Conservation (phyloP, 2,888 invertebrate species). For the Macropis europaea region DNA sequence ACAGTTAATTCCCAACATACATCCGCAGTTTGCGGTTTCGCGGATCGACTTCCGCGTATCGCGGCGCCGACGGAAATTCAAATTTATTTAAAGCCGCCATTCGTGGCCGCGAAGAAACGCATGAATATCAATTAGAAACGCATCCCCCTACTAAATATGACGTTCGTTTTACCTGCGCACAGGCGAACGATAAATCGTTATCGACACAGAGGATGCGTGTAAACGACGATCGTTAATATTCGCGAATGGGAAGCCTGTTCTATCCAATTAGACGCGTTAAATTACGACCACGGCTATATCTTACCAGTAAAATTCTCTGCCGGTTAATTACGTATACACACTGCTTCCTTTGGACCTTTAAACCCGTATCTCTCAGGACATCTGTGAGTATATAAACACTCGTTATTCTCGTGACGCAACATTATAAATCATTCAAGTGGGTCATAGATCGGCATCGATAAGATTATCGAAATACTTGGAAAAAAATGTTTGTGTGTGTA, state of each 20-base stretch:
- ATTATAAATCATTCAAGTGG: conserved; percentile 30
- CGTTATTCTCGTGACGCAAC: conserved; percentile 12
- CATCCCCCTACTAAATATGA: neutral
- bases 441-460: conserved; percentile 32
- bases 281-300: conserved; percentile 23
- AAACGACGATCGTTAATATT: conserved; percentile 11
- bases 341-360: neutral
- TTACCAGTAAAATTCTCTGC: neutral
- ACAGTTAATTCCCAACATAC: conserved; percentile 23
- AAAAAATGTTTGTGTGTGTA: neutral
- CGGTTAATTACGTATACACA: conserved; percentile 30
- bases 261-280: conserved; percentile 40
- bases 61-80: conserved; percentile 20
- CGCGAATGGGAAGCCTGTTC: conserved; percentile 1
- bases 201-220: neutral
- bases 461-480: conserved; percentile 15
- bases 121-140: conserved; percentile 26
- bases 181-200: conserved; percentile 1
- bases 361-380: neutral
- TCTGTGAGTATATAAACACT: conserved; percentile 16
- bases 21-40: conserved; percentile 20
- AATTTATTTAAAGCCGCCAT: conserved; percentile 4
- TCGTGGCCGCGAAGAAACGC: neutral
- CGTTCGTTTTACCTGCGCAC: neutral
- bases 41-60: conserved; percentile 13